These are phyloP conservation scores for Hymenochirus boettgeri DNA, from an alignment of 2,113 vertebrate genomes.

Conservation along the genomic window DNA sequence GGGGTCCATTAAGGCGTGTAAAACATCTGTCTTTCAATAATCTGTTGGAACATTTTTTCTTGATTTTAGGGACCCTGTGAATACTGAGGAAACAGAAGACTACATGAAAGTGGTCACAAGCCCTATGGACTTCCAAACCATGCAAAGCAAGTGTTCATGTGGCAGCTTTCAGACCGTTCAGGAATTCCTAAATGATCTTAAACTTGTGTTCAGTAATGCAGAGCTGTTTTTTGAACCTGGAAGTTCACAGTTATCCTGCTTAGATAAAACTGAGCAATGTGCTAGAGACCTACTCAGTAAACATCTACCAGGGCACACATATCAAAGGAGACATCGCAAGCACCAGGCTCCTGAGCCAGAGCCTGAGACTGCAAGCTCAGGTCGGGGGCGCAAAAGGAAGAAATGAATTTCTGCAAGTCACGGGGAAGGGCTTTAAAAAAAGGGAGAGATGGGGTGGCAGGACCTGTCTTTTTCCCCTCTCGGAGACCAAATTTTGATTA, in stretches of 20 bases:
- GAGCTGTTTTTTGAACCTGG: conserved; percentile 88
- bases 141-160: conserved; percentile 83
- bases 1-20: no score
- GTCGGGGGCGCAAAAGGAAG: conserved; percentile 58
- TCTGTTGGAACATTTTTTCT: neutral
- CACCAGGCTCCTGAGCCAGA: conserved; percentile 58
- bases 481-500: no score
- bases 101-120: conserved; percentile 84
- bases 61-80: conserved; percentile 84
- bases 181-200: conserved; percentile 87
- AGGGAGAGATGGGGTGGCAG: conserved; percentile 22
- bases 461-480: conserved; percentile 21
- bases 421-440: no score
- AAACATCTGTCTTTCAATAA: no score
- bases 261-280: conserved; percentile 86
- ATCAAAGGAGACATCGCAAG: conserved; percentile 77
- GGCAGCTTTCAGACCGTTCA: conserved; percentile 76
- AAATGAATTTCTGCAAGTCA: conserved; percentile 59
- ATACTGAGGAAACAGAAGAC: conserved; percentile 83
- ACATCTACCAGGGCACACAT: conserved; percentile 81
- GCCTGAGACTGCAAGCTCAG: conserved; percentile 56
- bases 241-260: conserved; percentile 81
- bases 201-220: conserved; percentile 88
- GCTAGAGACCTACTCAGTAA: conserved; percentile 84
- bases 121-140: conserved; percentile 96